Conservation (phyloP, 2,888 invertebrate genomes). For the Drosophila cognata region DNA sequence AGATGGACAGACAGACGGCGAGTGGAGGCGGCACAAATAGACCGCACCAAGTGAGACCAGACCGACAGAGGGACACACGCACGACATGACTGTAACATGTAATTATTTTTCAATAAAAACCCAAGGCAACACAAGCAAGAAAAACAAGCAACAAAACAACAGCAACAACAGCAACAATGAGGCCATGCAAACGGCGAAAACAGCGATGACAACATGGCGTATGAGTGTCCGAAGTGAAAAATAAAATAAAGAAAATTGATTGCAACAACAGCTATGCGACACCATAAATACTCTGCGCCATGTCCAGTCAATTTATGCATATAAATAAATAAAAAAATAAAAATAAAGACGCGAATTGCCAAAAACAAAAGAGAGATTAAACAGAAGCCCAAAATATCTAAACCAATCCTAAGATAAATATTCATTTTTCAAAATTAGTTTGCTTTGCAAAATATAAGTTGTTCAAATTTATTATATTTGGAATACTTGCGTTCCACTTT, state of each 20-base stretch:
- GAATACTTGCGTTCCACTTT: background rate
- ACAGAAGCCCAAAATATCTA: background rate
- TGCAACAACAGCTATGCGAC: constrained; percentile 6
- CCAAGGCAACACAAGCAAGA: constrained; percentile 64
- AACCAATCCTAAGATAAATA: background rate
- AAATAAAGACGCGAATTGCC: background rate
- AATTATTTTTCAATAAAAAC: constrained; percentile 80
- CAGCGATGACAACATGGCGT: constrained; percentile 75
- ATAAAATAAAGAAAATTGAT: constrained; percentile 31
- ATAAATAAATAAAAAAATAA: background rate
- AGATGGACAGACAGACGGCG: constrained; percentile 11
- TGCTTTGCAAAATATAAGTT: background rate
- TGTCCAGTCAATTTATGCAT: background rate
- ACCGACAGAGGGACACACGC: constrained; percentile 62
- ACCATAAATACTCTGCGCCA: constrained; percentile 28
- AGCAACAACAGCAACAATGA: constrained; percentile 43
- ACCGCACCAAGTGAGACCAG: constrained; percentile 67
- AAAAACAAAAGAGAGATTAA: background rate
- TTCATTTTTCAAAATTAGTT: background rate
- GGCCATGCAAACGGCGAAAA: constrained; percentile 51
- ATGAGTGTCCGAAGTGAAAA: constrained; percentile 65
- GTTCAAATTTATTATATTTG: fast-evolving
- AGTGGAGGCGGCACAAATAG: constrained; percentile 64
- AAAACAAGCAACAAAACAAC: constrained; percentile 38
- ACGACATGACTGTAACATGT: constrained; percentile 80